Conservation (phyloP, 2,888 invertebrate species). For the Drosophila subquinaria region DNA sequence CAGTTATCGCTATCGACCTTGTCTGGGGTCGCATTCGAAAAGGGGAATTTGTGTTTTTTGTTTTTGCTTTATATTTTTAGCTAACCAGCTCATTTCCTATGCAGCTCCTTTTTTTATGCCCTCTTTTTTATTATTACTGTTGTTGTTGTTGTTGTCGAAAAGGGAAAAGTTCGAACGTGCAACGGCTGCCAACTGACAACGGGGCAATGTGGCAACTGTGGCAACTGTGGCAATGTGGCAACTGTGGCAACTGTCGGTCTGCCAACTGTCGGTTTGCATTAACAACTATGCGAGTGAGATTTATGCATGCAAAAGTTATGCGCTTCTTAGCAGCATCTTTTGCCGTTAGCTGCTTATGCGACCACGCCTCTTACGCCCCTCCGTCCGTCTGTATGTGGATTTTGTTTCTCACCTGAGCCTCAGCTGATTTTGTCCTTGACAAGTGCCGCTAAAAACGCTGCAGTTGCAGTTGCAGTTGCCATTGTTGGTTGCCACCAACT, state of each 20-base stretch:
- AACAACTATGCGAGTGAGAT: conserved; percentile 69
- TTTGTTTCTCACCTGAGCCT: conserved; percentile 49
- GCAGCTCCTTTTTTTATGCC: conserved; percentile 34
- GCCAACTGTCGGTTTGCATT: conserved; percentile 64
- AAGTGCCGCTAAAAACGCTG: conserved; percentile 18
- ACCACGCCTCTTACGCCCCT: not conserved
- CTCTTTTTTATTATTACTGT: conserved; percentile 12
- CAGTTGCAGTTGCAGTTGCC: conserved; percentile 37
- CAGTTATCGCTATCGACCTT: conserved; percentile 45
- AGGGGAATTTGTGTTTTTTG: not conserved
- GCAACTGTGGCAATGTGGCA: conserved; percentile 3
- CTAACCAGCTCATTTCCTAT: conserved; percentile 62
- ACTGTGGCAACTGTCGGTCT: conserved; percentile 24
- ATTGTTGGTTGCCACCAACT: conserved; percentile 59
- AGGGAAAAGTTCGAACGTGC: conserved; percentile 67
- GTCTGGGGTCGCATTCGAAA: conserved; percentile 22
- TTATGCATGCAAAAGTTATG: conserved; percentile 72
- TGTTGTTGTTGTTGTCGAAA: conserved; percentile 33
- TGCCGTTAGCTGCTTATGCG: conserved; percentile 17
- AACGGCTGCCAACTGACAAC: conserved; percentile 46
- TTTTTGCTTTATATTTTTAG: conserved; percentile 60
- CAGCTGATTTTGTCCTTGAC: conserved; percentile 26
- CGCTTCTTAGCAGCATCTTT: conserved; percentile 54
- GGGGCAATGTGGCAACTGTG: conserved; percentile 16
- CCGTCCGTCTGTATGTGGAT: conserved; percentile 29